A percentile compares a stretch with the other conserved stretches of the same genome.
Conservation (phyloP, 2,113 vertebrate species). For the Eudyptes chrysolophus region DNA sequence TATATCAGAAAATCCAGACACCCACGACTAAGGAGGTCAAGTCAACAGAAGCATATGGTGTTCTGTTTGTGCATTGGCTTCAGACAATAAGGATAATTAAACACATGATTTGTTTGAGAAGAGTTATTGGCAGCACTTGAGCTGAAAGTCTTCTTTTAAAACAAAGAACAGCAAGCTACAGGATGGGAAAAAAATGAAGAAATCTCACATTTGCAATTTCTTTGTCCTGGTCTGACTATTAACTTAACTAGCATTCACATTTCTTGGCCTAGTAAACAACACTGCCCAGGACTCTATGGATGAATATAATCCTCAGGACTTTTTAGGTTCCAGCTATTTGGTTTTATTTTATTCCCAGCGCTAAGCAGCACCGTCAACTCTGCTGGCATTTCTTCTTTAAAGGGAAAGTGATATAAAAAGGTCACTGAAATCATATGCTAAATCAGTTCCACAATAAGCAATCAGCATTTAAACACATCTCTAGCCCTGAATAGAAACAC, state of each 20-base stretch:
- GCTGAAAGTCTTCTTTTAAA: not conserved
- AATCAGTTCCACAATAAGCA: slow-evolving; percentile 14
- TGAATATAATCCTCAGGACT: not conserved
- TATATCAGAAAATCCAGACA: slow-evolving; percentile 3
- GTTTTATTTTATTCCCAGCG: not conserved
- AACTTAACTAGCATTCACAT: not conserved
- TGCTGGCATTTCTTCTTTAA: not conserved
- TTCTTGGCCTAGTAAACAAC: not conserved
- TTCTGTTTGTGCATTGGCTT: slow-evolving; percentile 24
- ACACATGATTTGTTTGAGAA: slow-evolving; percentile 17
- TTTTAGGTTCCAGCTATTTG: not conserved
- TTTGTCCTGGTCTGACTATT: not conserved
- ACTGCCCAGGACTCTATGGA: not conserved
- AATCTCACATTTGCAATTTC: not conserved
- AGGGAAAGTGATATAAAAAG: not conserved
- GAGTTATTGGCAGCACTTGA: not conserved
- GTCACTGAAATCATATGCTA: not conserved
- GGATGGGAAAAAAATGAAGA: not conserved
- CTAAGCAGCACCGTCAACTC: not conserved
- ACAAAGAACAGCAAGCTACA: not conserved
- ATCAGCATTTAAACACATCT: not conserved
- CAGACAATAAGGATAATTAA: slow-evolving; percentile 61
- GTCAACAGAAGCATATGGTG: slow-evolving; percentile 61
- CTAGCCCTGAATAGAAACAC: not conserved
- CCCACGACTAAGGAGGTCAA: slow-evolving; percentile 34